These are phyloP conservation scores for Poeciliopsis paucimaculata DNA, from an alignment of 2,797 vertebrate genomes.

Conservation along the genomic window DNA sequence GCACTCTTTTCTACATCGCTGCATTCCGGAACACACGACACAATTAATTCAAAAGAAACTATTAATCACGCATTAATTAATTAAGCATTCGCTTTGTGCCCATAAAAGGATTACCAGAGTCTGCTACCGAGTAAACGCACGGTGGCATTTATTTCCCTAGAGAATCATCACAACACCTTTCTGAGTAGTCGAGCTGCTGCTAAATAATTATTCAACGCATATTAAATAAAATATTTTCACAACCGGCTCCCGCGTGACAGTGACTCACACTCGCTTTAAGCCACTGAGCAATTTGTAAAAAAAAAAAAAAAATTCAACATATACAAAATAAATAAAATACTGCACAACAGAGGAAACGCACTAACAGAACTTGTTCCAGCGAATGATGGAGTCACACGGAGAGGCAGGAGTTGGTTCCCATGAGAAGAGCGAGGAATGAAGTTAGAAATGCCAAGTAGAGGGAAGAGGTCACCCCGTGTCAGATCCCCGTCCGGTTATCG, in stretches of 20 bases:
- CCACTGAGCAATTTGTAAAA: slow-evolving; percentile 55
- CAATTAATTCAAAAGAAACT: slow-evolving; percentile 13
- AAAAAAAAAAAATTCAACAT: slow-evolving; percentile 40
- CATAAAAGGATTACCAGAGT: slow-evolving; percentile 25
- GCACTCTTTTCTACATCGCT: neutral
- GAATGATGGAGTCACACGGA: slow-evolving; percentile 29
- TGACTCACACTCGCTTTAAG: slow-evolving; percentile 32
- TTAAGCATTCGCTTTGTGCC: slow-evolving; percentile 36
- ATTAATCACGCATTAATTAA: slow-evolving; percentile 12
- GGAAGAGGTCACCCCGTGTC: slow-evolving; percentile 8
- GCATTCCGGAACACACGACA: slow-evolving; percentile 4
- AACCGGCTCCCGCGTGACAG: slow-evolving; percentile 42
- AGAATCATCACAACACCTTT: slow-evolving; percentile 38
- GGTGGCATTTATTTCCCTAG: slow-evolving; percentile 23
- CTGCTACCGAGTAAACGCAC: slow-evolving; percentile 30
- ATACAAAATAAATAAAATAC: slow-evolving; percentile 80
- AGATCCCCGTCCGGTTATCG: slow-evolving; percentile 8
- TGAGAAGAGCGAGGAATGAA: slow-evolving; percentile 13
- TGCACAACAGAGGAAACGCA: slow-evolving; percentile 64
- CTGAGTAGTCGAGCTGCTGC: slow-evolving; percentile 29
- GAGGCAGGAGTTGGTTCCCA: slow-evolving; percentile 25
- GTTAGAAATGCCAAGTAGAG: slow-evolving; percentile 14
- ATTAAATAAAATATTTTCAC: slow-evolving; percentile 67
- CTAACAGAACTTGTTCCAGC: slow-evolving; percentile 29
- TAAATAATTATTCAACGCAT: slow-evolving; percentile 42